phyloP scores from a whole-genome alignment of 2,113 vertebrate genomes.

The Tetrax tetrax region DNA sequence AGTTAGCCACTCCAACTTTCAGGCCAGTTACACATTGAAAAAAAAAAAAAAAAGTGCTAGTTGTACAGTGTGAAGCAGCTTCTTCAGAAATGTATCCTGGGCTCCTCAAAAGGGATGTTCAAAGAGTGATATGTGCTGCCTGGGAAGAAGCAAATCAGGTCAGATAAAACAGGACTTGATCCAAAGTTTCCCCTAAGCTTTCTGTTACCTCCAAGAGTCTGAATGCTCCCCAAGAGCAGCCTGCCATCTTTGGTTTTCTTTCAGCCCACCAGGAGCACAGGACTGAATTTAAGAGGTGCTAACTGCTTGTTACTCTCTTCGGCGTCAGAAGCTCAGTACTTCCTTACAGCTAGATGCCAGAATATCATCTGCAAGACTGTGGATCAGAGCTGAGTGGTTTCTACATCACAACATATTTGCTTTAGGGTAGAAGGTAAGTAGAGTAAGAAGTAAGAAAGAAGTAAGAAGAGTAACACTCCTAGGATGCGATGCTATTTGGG shows the following conservation, averaged over 20 bases:
- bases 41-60: neutral
- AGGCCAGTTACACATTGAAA: neutral
- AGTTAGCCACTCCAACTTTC: slow-evolving; percentile 40
- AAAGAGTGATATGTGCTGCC: neutral
- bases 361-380: neutral
- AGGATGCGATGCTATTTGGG: neutral
- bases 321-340: neutral
- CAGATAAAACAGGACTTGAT: neutral
- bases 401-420: neutral
- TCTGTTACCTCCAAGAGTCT: neutral
- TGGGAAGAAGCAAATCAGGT: slow-evolving; percentile 14
- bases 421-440: neutral
- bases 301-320: neutral
- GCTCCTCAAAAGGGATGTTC: neutral
- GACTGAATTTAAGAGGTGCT: neutral
- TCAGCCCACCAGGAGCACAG: neutral
- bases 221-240: neutral
- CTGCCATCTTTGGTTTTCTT: neutral
- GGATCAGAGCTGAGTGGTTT: neutral
- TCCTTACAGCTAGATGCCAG: neutral
- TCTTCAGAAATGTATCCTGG: neutral
- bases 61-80: neutral
- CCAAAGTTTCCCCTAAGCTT: neutral
- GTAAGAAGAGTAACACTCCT: neutral
- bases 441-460: too few species aligned